Evolutionary conservation across 2,888 invertebrate species (phyloP).

Genomic region (Athalia cordata): DNA sequence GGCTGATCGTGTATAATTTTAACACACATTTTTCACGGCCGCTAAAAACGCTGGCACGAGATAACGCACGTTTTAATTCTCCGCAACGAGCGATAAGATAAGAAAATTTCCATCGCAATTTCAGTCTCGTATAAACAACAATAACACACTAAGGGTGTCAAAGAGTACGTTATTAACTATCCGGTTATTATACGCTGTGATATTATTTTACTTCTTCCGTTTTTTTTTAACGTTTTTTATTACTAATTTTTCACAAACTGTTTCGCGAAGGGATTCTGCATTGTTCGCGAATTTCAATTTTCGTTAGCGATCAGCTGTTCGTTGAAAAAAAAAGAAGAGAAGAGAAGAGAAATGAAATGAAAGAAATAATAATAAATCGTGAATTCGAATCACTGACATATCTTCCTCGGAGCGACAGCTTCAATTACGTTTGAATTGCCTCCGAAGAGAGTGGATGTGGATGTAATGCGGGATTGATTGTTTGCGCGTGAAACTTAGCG

Average conservation of each 20-base stretch:
- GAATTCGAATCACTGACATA: too few relatives aligned
- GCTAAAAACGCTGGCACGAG: background rate
- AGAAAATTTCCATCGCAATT: constrained; percentile 26
- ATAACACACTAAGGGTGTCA: constrained; percentile 7
- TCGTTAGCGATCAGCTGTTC: too few relatives aligned
- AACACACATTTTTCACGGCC: background rate
- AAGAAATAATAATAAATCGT: too few relatives aligned
- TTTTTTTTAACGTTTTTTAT: too few relatives aligned
- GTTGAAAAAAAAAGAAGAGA: too few relatives aligned
- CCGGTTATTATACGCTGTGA: too few relatives aligned
- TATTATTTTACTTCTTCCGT: too few relatives aligned
- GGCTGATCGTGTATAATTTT: background rate
- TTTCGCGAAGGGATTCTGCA: too few relatives aligned
- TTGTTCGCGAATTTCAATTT: too few relatives aligned
- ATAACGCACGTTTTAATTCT: constrained; percentile 24
- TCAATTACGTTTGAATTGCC: constrained; percentile 31
- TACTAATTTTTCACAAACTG: too few relatives aligned
- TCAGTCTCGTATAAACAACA: constrained; percentile 2
- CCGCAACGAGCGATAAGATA: constrained; percentile 17
- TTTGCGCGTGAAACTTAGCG: constrained; percentile 12
- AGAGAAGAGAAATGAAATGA: too few relatives aligned
- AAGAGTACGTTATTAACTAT: background rate
- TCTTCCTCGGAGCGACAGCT: constrained; percentile 6
- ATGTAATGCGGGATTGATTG: constrained; percentile 31
- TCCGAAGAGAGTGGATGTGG: constrained; percentile 8